Evolutionary conservation across 1,140 invertebrate species (phyloP).

Genomic region (Pachypeltis micranthus): DNA sequence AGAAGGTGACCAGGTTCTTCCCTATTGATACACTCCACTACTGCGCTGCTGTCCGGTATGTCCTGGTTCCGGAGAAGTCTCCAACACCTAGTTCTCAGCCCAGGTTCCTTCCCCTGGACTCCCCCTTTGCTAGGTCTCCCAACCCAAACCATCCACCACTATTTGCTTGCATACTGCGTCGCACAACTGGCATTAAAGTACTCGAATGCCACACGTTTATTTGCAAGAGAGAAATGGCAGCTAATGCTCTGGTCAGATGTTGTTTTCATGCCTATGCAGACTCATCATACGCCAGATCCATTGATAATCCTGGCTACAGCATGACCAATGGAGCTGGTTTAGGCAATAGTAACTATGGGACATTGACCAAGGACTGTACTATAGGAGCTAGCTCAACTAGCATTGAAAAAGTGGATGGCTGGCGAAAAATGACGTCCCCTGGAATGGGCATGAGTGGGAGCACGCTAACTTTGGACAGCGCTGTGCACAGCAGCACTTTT

Average conservation of each 20-base stretch:
- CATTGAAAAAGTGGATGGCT: constrained; percentile 39
- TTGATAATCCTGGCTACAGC: constrained; percentile 43
- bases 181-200: constrained; percentile 96
- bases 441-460: constrained; percentile 36
- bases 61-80: constrained; percentile 44
- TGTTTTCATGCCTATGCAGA: constrained; percentile 93
- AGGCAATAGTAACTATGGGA: constrained; percentile 33
- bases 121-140: constrained; percentile 81
- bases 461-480: constrained; percentile 38
- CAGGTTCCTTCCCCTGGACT: constrained; percentile 90
- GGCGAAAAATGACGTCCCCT: constrained; percentile 37
- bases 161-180: constrained; percentile 88
- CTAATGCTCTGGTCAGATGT: constrained; percentile 83
- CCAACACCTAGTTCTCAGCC: constrained; percentile 42
- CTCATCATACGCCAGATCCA: constrained; percentile 76
- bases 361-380: constrained; percentile 33
- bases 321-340: constrained; percentile 36
- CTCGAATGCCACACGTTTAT: constrained; percentile 99
- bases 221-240: constrained; percentile 87
- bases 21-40: constrained; percentile 94
- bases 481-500: constrained; percentile 34
- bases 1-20: constrained; percentile 91
- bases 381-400: constrained; percentile 24
- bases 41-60: constrained; percentile 84
- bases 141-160: constrained; percentile 81